Conservation (phyloP, 2,888 invertebrate species). For the Diaphora mendica region DNA sequence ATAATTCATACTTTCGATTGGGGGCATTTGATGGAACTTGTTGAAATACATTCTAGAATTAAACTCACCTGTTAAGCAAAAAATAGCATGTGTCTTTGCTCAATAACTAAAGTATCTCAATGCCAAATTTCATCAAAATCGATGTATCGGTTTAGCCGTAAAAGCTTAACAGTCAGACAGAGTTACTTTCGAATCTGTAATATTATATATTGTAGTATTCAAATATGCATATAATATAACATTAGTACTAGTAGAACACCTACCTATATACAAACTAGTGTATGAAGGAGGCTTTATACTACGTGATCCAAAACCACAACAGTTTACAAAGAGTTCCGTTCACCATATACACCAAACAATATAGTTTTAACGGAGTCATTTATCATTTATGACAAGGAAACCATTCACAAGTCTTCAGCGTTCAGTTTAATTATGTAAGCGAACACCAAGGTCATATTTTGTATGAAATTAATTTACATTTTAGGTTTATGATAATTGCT, state of each 20-base stretch:
- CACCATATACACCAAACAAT: constrained; percentile 17
- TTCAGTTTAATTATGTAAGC: constrained; percentile 20
- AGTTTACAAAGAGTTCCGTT: constrained; percentile 33
- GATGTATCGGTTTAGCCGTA: too few relatives aligned
- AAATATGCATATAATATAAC: background rate
- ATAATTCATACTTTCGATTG: too few relatives aligned
- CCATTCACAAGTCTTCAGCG: constrained; percentile 32
- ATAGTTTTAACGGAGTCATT: constrained; percentile 33
- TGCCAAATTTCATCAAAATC: too few relatives aligned
- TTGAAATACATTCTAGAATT: too few relatives aligned
- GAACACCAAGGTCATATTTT: constrained; percentile 36
- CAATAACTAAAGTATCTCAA: too few relatives aligned
- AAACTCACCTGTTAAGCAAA: too few relatives aligned
- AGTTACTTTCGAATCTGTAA: too few relatives aligned
- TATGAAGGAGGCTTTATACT: constrained; percentile 15
- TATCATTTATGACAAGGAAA: constrained; percentile 45
- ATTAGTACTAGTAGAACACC: background rate
- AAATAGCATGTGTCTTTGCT: too few relatives aligned
- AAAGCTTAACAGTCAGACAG: too few relatives aligned
- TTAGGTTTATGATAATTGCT: constrained; percentile 30
- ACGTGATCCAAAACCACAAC: constrained; percentile 28
- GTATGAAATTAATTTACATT: constrained; percentile 25
- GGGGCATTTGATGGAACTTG: too few relatives aligned
- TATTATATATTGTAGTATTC: too few relatives aligned
- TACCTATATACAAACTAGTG: background rate